Evolutionary conservation across 2,113 vertebrate species (phyloP).

Genomic region (Poecile atricapillus): DNA sequence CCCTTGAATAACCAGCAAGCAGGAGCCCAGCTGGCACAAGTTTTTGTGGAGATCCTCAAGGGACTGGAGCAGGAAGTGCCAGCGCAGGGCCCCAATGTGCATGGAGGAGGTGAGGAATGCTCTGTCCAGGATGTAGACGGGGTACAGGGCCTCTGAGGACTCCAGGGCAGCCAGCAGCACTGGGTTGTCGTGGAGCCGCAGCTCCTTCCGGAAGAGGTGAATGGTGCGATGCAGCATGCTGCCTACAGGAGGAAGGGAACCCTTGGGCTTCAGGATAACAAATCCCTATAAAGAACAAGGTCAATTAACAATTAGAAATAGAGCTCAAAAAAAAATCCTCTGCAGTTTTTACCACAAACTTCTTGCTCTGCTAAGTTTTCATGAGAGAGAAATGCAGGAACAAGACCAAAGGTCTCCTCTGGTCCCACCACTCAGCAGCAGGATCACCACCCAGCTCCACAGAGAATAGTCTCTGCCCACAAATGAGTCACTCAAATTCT

Average conservation of each 20-base stretch:
- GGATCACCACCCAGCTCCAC: neutral
- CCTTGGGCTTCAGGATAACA: neutral
- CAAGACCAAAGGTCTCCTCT: neutral
- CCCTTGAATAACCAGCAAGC: constrained; percentile 59
- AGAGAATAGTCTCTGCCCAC: neutral
- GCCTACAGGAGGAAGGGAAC: neutral
- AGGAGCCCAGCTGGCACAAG: constrained; percentile 42
- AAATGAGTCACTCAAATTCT: neutral
- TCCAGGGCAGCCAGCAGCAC: constrained; percentile 52
- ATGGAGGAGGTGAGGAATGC: constrained; percentile 17
- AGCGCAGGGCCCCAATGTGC: constrained; percentile 30
- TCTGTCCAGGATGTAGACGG: constrained; percentile 56
- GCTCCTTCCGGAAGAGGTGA: constrained; percentile 68
- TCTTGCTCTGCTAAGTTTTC: neutral
- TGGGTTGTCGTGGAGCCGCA: constrained; percentile 67
- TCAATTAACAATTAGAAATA: neutral
- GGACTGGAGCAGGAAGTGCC: constrained; percentile 66
- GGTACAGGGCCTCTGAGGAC: constrained; percentile 50
- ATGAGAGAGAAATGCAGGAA: neutral
- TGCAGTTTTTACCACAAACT: neutral
- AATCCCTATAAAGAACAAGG: neutral
- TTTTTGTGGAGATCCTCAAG: constrained; percentile 57
- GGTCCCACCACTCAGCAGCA: neutral
- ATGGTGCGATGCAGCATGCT: constrained; percentile 52
- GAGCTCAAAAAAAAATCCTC: neutral